phyloP scores from a whole-genome alignment of 2,888 invertebrate genomes.

The Mythimna pallens region DNA sequence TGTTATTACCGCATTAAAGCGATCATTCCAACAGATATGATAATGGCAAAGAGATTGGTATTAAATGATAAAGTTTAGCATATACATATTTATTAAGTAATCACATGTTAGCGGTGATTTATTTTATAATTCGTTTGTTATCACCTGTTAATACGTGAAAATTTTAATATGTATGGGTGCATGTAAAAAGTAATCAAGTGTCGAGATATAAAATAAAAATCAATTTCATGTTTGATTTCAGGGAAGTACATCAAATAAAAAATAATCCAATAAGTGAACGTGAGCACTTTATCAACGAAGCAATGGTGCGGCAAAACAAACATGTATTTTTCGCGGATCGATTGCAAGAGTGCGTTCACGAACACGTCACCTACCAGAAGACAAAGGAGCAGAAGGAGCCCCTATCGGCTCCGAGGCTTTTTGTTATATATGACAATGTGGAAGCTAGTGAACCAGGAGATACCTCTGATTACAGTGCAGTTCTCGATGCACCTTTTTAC shows the following conservation, averaged over 20 bases:
- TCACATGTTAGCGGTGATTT: slow-evolving; percentile 78
- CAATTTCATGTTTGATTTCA: slow-evolving; percentile 75
- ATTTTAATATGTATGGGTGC: slow-evolving; percentile 14
- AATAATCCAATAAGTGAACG: slow-evolving; percentile 85
- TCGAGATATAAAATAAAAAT: slow-evolving; percentile 29
- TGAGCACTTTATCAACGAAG: slow-evolving; percentile 88
- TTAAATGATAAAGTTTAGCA: slow-evolving; percentile 75
- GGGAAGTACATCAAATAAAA: slow-evolving; percentile 89
- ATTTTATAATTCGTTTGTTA: slow-evolving; percentile 61
- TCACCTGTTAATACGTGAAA: slow-evolving; percentile 45
- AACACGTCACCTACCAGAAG: slow-evolving; percentile 90
- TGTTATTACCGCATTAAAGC: slow-evolving; percentile 59
- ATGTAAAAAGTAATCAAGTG: slow-evolving; percentile 25
- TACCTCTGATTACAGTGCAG: slow-evolving; percentile 90
- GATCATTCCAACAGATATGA: slow-evolving; percentile 75
- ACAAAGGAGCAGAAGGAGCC: slow-evolving; percentile 85
- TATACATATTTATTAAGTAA: slow-evolving; percentile 72
- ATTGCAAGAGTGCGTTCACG: slow-evolving; percentile 92
- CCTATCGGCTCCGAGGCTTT: slow-evolving; percentile 92
- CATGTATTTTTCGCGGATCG: slow-evolving; percentile 93
- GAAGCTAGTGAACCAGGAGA: slow-evolving; percentile 93
- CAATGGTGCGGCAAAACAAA: slow-evolving; percentile 91
- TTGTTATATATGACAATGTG: slow-evolving; percentile 93
- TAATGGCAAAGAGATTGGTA: slow-evolving; percentile 71
- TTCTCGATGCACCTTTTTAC: slow-evolving; percentile 91